Base-by-base conservation (phyloP, 1,140 invertebrate species). In the Trypoxylus dichotomus region DNA sequence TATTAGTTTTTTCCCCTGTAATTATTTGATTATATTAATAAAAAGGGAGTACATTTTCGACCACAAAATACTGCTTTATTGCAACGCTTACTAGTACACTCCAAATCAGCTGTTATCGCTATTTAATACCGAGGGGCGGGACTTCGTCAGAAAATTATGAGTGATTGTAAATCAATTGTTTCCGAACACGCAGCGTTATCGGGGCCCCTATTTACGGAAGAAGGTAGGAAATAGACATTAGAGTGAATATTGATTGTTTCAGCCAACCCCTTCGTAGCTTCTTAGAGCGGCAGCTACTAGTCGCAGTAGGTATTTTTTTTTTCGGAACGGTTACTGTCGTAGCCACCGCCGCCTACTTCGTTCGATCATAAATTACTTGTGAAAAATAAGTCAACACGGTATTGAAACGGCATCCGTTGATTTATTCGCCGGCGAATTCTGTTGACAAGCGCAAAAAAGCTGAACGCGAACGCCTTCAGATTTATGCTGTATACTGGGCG, bases 291-390 rank as follows among this genome's bases (percentile, higher is more conserved):
- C 47, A 54, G 47, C n/a, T 54, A 54, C 47, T 54, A 54, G 47
- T 54, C 1, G 47, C 47, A 19, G 47, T 54, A 54, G 13, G 19
- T n/a, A n/a, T 54, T 54, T 54, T 54, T 54, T 37, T 37, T 8
- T 37, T 37, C 10, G 5, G 32, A 54, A 15, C 5, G 5, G 47
- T 13, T 19, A 54, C 47, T 54, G 47, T 54, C 47, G 47, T 19
- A 54, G 47, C 15, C 47, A 54, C 47, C 47, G 47, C 47, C 47
- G 19, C 47, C 15, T 54, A 54, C 47, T 54, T 19, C 47, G 47
- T n/a, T 54, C 47, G 47, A 54, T 54, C 47, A 54, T 54, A 54
- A 54, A 54, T 54, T 54, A 54, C 47, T 54, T 54, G 47, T 54
- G 47, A 54, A 54, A 54, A 54, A 54, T 54, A 54, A 54, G 47